These are phyloP conservation scores for Dromaius novaehollandiae DNA, from an alignment of 2,113 vertebrate genomes.

Conservation along the genomic window DNA sequence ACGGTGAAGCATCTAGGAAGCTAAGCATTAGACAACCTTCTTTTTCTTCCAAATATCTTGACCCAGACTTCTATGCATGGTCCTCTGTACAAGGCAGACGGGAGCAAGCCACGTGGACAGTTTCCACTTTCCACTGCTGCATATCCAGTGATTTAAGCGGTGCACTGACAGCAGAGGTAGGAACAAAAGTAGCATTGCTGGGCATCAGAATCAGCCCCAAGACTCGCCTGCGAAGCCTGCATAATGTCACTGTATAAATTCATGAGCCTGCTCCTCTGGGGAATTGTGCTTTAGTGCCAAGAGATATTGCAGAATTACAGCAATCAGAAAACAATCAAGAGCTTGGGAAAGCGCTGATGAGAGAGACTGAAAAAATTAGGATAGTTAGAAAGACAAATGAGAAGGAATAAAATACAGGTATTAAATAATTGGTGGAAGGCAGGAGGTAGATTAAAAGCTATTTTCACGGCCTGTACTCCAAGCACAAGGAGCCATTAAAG, in stretches of 20 bases:
- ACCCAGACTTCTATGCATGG: background rate
- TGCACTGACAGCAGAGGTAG: background rate
- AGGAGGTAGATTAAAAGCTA: constrained; percentile 31
- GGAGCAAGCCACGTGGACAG: background rate
- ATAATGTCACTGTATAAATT: constrained; percentile 61
- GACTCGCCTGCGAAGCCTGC: background rate
- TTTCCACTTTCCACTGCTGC: background rate
- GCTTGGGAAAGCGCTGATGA: constrained; percentile 50
- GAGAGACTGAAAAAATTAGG: constrained; percentile 34
- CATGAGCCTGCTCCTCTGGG: constrained; percentile 55
- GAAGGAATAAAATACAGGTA: constrained; percentile 45
- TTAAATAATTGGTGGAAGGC: constrained; percentile 46
- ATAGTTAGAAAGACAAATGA: constrained; percentile 52
- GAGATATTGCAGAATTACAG: constrained; percentile 44
- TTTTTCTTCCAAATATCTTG: background rate
- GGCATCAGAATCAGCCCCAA: background rate
- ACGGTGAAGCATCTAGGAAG: background rate
- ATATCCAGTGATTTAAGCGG: background rate
- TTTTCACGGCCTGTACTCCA: background rate
- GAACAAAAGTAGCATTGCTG: constrained; percentile 45
- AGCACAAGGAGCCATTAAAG: background rate
- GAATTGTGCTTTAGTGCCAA: constrained; percentile 26
- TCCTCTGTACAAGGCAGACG: background rate
- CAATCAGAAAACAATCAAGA: constrained; percentile 66
- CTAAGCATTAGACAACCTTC: background rate